Percentiles rank a stretch among this genome's conserved stretches.
phyloP scores from a whole-genome alignment of 2,113 vertebrate genomes.

The Psilopsiagon aymara region DNA sequence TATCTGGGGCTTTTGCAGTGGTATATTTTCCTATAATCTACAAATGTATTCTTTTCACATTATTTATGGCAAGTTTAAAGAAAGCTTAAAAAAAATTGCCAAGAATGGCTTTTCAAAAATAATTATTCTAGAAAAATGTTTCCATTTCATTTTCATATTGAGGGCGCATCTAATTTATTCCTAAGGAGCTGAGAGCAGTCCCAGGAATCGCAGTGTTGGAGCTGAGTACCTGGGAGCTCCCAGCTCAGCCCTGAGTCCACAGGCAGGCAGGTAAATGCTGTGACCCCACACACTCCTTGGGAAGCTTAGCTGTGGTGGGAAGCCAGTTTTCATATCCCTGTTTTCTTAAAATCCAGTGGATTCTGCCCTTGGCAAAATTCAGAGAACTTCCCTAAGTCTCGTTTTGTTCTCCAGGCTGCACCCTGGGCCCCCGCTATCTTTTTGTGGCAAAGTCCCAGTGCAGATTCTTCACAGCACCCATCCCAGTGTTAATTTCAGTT shows the following conservation, averaged over 20 bases:
- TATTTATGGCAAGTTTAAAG: background rate
- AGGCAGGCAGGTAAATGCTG: background rate
- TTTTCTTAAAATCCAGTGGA: background rate
- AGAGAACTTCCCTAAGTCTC: background rate
- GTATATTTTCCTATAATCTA: background rate
- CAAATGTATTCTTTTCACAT: background rate
- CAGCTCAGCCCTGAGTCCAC: fast-evolving
- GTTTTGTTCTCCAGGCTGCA: background rate
- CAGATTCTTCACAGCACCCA: background rate
- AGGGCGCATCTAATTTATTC: background rate
- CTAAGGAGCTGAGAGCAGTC: background rate
- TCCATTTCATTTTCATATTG: background rate
- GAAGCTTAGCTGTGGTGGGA: background rate
- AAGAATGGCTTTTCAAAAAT: background rate
- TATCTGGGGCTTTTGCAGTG: background rate
- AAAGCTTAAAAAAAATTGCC: background rate
- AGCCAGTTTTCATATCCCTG: background rate
- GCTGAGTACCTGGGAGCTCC: background rate
- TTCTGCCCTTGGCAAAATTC: background rate
- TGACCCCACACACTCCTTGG: background rate
- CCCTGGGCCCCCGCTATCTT: background rate
- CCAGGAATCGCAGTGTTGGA: fast-evolving
- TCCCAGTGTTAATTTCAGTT: background rate
- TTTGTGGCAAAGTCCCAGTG: background rate
- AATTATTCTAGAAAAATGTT: background rate